Percentiles rank a stretch among this genome's conserved stretches.
Conservation (phyloP, 2,113 vertebrate species). For the Hyaena hyaena region DNA sequence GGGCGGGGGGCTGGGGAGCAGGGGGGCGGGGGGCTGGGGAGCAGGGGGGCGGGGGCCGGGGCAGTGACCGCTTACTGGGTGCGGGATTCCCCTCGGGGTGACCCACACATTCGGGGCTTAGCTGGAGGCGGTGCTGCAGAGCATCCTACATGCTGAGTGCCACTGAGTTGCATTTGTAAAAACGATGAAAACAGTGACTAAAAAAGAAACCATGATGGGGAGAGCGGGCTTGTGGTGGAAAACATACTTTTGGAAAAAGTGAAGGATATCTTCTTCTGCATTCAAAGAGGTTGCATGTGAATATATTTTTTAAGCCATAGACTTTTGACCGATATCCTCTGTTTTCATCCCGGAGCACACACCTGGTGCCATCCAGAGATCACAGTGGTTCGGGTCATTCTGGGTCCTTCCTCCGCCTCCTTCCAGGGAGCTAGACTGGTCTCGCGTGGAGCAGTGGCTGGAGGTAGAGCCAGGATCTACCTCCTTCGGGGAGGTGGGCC, state of each 20-base stretch:
- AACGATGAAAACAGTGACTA: neutral
- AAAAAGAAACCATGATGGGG: neutral
- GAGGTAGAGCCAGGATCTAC: rapidly evolving
- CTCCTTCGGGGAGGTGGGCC: rapidly evolving
- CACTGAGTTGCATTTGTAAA: no score
- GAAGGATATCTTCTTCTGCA: rapidly evolving
- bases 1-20: no score
- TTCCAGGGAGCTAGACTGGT: neutral
- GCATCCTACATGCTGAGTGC: neutral
- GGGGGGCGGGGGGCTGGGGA: rapidly evolving
- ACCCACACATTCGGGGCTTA: neutral
- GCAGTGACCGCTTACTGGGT: rapidly evolving
- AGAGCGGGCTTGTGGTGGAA: neutral
- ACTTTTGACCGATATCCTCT: rapidly evolving
- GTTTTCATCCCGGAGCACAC: neutral
- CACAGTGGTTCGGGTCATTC: rapidly evolving
- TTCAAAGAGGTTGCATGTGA: neutral
- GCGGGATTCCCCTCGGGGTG: neutral
- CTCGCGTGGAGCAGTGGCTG: no score
- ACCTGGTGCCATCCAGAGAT: rapidly evolving
- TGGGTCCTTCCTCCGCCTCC: neutral
- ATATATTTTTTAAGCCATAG: neutral
- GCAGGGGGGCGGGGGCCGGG: no score
- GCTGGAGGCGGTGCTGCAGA: neutral
- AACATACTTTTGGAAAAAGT: neutral